Base-by-base conservation (phyloP, 1,140 invertebrate genomes). In the Protaetia brevitarsis region DNA sequence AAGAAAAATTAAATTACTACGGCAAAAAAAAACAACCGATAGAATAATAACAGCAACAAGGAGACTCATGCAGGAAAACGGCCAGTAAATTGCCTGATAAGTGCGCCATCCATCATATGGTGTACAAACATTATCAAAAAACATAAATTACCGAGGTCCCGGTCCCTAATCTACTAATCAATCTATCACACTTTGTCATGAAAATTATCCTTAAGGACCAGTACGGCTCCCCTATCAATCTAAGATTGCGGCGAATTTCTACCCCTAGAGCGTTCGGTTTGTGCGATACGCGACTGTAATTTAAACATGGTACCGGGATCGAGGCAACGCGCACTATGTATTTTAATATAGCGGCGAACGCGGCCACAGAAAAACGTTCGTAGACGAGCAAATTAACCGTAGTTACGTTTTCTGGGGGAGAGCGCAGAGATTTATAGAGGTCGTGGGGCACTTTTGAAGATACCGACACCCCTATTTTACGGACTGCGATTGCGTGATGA, bases 181-280 rank as follows among this genome's bases (percentile, higher is more conserved):
- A 73, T 73, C 71, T 71, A 73, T 73, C 71, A 73, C 71, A 69
- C 69, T 73, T 73, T 73, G 71, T 73, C 71, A 73, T 73, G 71
- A 73, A 73, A 73, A 73, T 73, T 73, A 69, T 64, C 68, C 64
- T 67, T 58, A 70, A 69, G 70, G 66, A 70, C 66, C 71, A n/a
- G 69, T 68, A 70, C 68, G 65, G 45, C 66, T 65, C 65, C 23
- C 11, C 63, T 29, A 65, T 23, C 41, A 28, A 41, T 41, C 23
- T 64, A 11, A 27, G 23, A 64, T 36, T 30, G 16, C 63, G 19
- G 63, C 37, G 37, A 64, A 29, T 51, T 51, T 51, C 16, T 51
- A 51, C 41, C 41, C 41, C 26, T 23, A 23, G 11, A 51, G 41
- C 41, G 19, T 23, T 8, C 41, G 11, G 19, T 23, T 3, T 51